phyloP scores from a whole-genome alignment of 1,140 invertebrate species.

The Cheumatopsyche charites region DNA sequence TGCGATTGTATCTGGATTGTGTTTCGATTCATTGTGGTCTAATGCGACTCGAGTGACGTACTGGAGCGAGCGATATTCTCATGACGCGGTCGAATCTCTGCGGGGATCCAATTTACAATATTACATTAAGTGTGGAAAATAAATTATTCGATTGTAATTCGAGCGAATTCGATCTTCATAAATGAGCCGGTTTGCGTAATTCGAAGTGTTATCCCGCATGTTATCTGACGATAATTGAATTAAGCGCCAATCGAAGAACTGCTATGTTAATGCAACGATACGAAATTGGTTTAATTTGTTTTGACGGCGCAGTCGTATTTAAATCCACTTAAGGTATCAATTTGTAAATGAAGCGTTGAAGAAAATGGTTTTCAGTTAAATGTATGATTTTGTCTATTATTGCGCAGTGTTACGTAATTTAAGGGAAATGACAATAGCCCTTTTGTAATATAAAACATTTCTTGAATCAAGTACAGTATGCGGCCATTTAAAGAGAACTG shows the following conservation, averaged over 20 bases:
- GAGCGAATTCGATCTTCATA: background rate
- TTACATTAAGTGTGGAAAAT: background rate
- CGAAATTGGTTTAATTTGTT: background rate
- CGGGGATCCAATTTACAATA: background rate
- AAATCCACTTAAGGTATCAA: slow-evolving; percentile 10
- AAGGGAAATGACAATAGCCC: slow-evolving; percentile 22
- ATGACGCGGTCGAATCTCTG: background rate
- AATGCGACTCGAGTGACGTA: too few species aligned
- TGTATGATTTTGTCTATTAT: too few species aligned
- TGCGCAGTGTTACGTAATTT: slow-evolving; percentile 5
- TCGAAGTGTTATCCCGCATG: background rate
- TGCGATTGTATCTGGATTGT: too few species aligned
- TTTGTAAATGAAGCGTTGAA: background rate
- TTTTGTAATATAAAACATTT: background rate
- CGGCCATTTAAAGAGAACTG: slow-evolving; percentile 21
- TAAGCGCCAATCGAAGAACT: background rate
- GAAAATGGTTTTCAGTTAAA: too few species aligned
- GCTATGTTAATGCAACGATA: background rate
- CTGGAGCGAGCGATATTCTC: too few species aligned
- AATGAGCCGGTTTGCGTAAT: background rate
- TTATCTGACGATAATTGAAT: background rate
- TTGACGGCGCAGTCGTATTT: background rate
- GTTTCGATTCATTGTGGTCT: too few species aligned
- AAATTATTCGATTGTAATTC: background rate
- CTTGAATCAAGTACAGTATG: background rate